phyloP scores from a whole-genome alignment of 2,113 vertebrate species.

The Trichomycterus rosablanca region DNA sequence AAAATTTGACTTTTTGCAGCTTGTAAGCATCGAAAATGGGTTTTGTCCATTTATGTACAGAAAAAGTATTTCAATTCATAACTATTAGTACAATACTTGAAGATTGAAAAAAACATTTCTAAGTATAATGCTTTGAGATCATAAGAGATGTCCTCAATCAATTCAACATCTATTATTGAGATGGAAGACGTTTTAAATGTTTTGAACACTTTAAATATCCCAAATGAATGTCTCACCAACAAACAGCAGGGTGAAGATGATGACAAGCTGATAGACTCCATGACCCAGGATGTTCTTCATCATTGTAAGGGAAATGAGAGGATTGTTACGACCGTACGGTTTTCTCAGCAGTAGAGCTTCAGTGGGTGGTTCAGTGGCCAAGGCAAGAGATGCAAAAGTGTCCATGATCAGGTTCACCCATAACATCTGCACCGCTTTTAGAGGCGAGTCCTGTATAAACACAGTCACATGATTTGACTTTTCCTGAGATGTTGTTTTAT shows the following conservation, averaged over 20 bases:
- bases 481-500: too few species aligned
- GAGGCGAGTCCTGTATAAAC: constrained; percentile 78
- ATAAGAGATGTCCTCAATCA: too few species aligned
- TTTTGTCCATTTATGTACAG: too few species aligned
- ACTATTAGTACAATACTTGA: too few species aligned
- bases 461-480: neutral
- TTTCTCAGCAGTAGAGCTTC: constrained; percentile 82
- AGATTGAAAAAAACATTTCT: too few species aligned
- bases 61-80: too few species aligned
- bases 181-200: neutral
- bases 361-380: constrained; percentile 85
- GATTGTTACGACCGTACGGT: constrained; percentile 87
- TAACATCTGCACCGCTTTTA: constrained; percentile 90
- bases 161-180: too few species aligned
- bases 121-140: too few species aligned
- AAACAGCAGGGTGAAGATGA: constrained; percentile 86
- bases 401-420: constrained; percentile 95
- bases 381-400: constrained; percentile 84
- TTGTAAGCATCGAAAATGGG: too few species aligned
- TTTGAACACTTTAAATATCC: neutral
- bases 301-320: constrained; percentile 88
- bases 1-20: too few species aligned
- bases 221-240: constrained; percentile 62
- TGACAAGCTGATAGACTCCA: constrained; percentile 81
- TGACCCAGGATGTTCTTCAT: constrained; percentile 92